These are phyloP conservation scores for Euzetes globulus DNA, from an alignment of 2,888 invertebrate species.

Conservation along the genomic window DNA sequence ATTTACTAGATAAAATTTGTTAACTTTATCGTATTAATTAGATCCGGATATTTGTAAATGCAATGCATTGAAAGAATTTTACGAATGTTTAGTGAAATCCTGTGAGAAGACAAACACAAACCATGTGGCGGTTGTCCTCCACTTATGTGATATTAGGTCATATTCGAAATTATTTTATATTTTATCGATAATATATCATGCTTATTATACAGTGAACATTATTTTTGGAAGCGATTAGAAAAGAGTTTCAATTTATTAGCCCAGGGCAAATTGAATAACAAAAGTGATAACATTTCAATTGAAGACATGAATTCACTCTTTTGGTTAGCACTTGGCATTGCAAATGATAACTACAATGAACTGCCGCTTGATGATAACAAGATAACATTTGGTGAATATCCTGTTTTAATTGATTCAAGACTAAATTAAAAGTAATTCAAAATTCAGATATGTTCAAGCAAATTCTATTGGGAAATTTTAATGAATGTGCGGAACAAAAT, in stretches of 20 bases:
- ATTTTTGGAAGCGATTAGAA: conserved; percentile 26
- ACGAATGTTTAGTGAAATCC: neutral
- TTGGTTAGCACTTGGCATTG: conserved; percentile 29
- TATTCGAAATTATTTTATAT: neutral
- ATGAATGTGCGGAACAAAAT: neutral
- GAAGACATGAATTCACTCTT: conserved; percentile 3
- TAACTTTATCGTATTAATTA: neutral
- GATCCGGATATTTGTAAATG: conserved; percentile 15
- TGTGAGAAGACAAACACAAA: neutral
- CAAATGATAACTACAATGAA: neutral
- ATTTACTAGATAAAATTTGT: too few species aligned
- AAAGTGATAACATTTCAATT: neutral
- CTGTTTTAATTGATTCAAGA: neutral
- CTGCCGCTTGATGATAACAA: neutral
- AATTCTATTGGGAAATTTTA: neutral
- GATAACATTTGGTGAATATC: neutral
- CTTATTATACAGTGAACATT: neutral
- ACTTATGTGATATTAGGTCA: conserved; percentile 22
- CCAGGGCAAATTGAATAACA: neutral
- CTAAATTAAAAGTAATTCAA: neutral
- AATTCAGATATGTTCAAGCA: neutral
- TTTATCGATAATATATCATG: neutral
- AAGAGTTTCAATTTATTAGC: conserved; percentile 9
- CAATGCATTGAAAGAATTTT: conserved; percentile 27
- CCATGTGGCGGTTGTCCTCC: conserved; percentile 21